Evolutionary conservation across 1,140 invertebrate species (phyloP).

Genomic region (Galleria mellonella): DNA sequence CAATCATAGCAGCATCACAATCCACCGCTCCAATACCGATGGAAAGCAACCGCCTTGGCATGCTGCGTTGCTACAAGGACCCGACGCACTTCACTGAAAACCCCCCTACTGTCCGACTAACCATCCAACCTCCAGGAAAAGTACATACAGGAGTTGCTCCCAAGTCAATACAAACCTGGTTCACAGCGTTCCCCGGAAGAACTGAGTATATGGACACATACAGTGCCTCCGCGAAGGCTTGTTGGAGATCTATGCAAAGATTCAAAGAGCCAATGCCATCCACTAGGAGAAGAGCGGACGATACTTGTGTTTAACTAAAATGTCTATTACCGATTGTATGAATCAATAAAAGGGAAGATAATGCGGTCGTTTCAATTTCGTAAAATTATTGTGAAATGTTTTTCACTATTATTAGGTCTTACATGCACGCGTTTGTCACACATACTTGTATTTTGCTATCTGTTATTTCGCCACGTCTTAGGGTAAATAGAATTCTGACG

Average conservation of each 20-base stretch:
- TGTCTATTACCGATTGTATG: background rate
- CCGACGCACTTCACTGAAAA: conserved; percentile 50
- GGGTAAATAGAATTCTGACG: no score
- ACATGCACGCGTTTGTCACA: no score
- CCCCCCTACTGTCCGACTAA: conserved; percentile 42
- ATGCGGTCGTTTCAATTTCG: background rate
- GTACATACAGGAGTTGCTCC: conserved; percentile 54
- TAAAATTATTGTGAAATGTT: no score
- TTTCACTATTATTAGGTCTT: no score
- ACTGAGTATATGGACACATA: conserved; percentile 78
- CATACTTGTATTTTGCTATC: no score
- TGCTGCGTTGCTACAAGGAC: conserved; percentile 55
- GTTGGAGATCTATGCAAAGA: conserved; percentile 76
- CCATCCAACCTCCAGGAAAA: conserved; percentile 41
- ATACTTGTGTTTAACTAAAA: conserved; percentile 47
- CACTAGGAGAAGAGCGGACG: conserved; percentile 69
- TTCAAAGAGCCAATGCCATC: conserved; percentile 77
- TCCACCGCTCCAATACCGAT: conserved; percentile 50
- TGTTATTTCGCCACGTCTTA: no score
- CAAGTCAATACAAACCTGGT: conserved; percentile 65
- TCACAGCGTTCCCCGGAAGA: conserved; percentile 68
- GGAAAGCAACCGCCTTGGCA: conserved; percentile 46
- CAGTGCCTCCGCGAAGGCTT: conserved; percentile 73
- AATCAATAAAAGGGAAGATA: conserved; percentile 18
- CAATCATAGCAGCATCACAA: conserved; percentile 52